A percentile compares a stretch with the other conserved stretches of the same genome.
These are phyloP conservation scores for Spodoptera litura DNA, from an alignment of 1,140 invertebrate genomes.

Conservation along the genomic window DNA sequence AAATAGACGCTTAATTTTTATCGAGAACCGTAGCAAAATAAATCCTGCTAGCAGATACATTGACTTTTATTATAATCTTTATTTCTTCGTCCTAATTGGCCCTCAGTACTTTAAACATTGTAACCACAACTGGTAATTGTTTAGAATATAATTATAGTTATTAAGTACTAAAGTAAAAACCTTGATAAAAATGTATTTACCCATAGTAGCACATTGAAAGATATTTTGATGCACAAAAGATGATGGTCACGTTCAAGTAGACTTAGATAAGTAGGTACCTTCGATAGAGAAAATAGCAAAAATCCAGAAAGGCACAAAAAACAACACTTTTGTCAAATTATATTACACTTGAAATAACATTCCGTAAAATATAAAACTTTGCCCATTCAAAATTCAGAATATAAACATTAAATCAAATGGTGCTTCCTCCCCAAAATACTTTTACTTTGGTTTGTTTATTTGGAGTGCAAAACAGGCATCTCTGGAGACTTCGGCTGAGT, in stretches of 20 bases:
- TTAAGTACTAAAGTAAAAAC: too few species aligned
- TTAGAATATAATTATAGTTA: too few species aligned
- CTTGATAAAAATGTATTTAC: too few species aligned
- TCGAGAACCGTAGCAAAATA: constrained; percentile 14
- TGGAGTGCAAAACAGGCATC: constrained; percentile 26
- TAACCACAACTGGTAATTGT: background rate
- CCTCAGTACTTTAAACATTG: constrained; percentile 22
- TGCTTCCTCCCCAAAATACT: constrained; percentile 1
- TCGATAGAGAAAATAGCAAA: background rate
- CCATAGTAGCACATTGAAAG: too few species aligned
- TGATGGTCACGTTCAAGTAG: too few species aligned
- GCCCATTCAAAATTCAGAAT: constrained; percentile 30
- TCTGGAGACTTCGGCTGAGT: constrained; percentile 13
- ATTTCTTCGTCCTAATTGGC: constrained; percentile 22
- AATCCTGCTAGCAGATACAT: constrained; percentile 21
- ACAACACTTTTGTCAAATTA: constrained; percentile 5
- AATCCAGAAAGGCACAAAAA: background rate
- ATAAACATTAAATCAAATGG: constrained; percentile 32
- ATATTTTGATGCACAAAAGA: too few species aligned
- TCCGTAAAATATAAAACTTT: constrained; percentile 27
- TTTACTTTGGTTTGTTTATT: constrained; percentile 33
- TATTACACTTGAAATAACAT: constrained; percentile 16
- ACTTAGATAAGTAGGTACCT: too few species aligned
- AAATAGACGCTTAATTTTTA: constrained; percentile 2
- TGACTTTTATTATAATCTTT: constrained; percentile 32